phyloP scores from a whole-genome alignment of 2,797 vertebrate species.

The Spatula versicolor region DNA sequence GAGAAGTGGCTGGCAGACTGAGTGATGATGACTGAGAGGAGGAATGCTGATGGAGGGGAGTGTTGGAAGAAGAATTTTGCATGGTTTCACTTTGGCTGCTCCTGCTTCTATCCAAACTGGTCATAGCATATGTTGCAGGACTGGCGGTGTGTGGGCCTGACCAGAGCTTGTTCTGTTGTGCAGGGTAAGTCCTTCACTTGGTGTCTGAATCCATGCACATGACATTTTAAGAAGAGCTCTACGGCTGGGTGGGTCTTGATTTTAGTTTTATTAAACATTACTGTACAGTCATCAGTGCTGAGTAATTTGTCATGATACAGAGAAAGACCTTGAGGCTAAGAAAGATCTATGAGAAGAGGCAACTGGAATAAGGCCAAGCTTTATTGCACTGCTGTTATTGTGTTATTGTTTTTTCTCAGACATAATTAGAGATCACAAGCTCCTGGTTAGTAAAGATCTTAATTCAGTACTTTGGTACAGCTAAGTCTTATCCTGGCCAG shows the following conservation, averaged over 20 bases:
- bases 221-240: neutral
- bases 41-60: neutral
- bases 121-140: neutral
- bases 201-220: fast-evolving
- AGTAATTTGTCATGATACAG: neutral
- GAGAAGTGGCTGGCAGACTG: neutral
- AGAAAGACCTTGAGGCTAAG: neutral
- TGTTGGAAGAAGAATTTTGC: neutral
- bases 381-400: neutral
- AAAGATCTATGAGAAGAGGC: neutral
- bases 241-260: fast-evolving
- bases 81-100: neutral
- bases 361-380: neutral
- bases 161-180: neutral
- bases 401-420: neutral
- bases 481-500: neutral
- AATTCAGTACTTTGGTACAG: neutral
- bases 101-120: neutral
- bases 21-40: neutral
- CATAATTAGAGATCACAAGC: neutral
- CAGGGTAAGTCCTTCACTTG: neutral
- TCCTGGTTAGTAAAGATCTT: neutral
- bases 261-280: neutral
- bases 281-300: neutral
- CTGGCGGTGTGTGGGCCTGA: neutral